Evolutionary conservation across 2,888 invertebrate species (phyloP), one percentile per base, ranked within the genome.

Genomic region (Melinaea menophilus): DNA sequence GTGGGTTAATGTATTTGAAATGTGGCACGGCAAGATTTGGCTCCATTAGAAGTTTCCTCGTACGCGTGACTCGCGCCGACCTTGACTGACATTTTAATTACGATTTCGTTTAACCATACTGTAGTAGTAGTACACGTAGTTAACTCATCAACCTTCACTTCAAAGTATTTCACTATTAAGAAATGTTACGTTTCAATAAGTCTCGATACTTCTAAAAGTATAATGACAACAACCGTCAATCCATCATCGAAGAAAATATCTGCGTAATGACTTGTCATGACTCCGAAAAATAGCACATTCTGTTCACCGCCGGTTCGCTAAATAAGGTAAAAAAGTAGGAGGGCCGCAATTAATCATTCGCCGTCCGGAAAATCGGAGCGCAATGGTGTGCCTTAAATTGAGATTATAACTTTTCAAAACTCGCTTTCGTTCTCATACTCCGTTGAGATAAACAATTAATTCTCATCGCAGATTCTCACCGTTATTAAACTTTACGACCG

Each of bases 1-100:
- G 80, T 88, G 77, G 86, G 87, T 86, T 88, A 88, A 89, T 85
- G 85, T 80, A 76, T 80, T 75, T 76, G 73, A 78, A 75, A 88
- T 86, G 82, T 84, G 76, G 85, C 79, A 76, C 84, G 80, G 77
- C 72, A 74, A 79, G 78, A 78, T 83, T 86, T 80, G 79, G 69
- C 68, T 69, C 66, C 66, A 68, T 59, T 61, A 66, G 65, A 76
- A 58, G 60, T 76, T 74, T 75, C 72, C 73, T 73, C 76, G 72
- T 74, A 71, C 72, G 77, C 45, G 64, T 45, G 66, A 62, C 72
- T 74, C 72, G 73, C 72, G 65, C 66, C 76, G 75, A 79, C 83
- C 84, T 85, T 86, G 83, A 77, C 79, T 74, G 76, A 77, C 75
- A 78, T 82, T 80, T 75, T 76, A 76, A 73, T 68, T 68, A 68